phyloP scores from a whole-genome alignment of 1,140 invertebrate species.

The Megathymus violae region DNA sequence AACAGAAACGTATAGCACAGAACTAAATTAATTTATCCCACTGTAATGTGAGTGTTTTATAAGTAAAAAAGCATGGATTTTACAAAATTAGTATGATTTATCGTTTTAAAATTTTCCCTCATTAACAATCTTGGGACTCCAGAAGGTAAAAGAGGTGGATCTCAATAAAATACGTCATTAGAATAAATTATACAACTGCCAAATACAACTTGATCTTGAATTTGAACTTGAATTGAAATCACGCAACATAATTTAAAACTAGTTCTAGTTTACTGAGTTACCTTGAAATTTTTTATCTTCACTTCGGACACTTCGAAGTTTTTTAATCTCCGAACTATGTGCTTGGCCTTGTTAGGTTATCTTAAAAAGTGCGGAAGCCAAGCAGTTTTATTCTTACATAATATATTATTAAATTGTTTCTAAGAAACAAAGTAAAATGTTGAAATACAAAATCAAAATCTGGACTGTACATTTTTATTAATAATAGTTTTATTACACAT shows the following conservation, averaged over 20 bases:
- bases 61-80: no score
- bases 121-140: no score
- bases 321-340: background rate
- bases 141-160: no score
- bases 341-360: constrained; percentile 13
- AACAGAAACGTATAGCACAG: no score
- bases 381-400: background rate
- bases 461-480: no score
- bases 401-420: background rate
- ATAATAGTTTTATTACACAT: no score
- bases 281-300: constrained; percentile 26
- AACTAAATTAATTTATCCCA: no score
- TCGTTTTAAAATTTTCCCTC: no score
- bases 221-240: background rate
- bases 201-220: background rate
- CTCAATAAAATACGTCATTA: background rate
- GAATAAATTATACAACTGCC: no score
- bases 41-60: no score
- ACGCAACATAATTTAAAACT: no score
- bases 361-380: constrained; percentile 19
- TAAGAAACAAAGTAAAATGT: background rate
- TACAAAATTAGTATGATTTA: no score
- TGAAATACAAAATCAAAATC: background rate
- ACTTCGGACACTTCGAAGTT: background rate
- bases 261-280: background rate